Conservation (phyloP, 2,797 vertebrate species). For the Acrocephalus scirpaceus region DNA sequence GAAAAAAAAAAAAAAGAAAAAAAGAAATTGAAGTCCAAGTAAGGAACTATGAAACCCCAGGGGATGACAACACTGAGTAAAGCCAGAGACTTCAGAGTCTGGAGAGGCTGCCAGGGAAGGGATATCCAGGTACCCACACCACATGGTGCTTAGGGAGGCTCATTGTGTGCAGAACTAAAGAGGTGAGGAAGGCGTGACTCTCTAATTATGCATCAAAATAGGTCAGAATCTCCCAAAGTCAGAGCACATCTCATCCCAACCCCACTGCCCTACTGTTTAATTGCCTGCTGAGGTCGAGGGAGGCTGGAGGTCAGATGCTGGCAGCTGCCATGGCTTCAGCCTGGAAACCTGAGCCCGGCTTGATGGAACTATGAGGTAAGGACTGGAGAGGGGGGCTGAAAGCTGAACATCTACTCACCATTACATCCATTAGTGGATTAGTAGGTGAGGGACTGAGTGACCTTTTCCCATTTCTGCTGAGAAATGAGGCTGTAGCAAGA, state of each 20-base stretch:
- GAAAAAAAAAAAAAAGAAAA: not conserved
- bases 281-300: not conserved
- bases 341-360: conserved; percentile 27
- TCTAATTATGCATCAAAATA: not conserved
- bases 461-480: not conserved
- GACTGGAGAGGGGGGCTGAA: not conserved
- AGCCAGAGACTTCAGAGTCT: not conserved
- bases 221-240: not conserved
- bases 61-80: not conserved
- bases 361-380: conserved; percentile 13
- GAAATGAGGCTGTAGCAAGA: not conserved
- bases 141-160: not conserved
- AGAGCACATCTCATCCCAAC: not conserved
- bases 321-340: conserved; percentile 16
- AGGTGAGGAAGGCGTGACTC: not conserved
- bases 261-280: not conserved
- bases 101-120: not conserved
- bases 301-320: not conserved
- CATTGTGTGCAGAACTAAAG: fast-evolving
- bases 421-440: conserved; percentile 9
- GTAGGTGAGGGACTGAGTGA: not conserved
- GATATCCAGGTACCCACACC: fast-evolving
- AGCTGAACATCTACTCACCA: not conserved
- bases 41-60: not conserved
- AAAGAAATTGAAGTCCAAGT: not conserved